Evolutionary conservation across 2,113 vertebrate species (phyloP).

Genomic region (Panthera uncia): DNA sequence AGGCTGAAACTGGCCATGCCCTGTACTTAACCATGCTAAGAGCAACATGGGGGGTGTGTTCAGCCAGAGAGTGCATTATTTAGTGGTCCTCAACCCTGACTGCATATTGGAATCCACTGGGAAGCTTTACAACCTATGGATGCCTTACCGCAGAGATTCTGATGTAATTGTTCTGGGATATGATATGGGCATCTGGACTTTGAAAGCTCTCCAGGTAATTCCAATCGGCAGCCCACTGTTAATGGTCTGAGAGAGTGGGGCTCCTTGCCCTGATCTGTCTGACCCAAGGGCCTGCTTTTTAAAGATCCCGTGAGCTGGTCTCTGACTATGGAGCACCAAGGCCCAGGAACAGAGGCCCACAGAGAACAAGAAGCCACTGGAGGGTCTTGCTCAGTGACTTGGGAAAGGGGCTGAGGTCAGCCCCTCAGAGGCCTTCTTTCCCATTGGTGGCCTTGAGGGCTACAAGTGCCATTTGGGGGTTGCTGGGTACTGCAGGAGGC

Average conservation of each 20-base stretch:
- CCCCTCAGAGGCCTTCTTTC: not conserved
- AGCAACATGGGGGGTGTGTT: not conserved
- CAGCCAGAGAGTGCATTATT: not conserved
- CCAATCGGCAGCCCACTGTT: not conserved
- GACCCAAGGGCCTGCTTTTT: not conserved
- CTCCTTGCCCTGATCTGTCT: not conserved
- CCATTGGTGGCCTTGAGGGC: not conserved
- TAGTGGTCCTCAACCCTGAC: not conserved
- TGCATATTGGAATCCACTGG: not conserved
- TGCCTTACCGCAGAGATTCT: not conserved
- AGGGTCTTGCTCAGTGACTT: not conserved
- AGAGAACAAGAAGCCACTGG: not conserved
- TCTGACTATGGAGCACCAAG: too few relatives aligned
- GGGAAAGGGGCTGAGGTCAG: not conserved
- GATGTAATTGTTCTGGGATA: not conserved
- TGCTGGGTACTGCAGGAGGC: not conserved
- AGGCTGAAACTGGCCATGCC: not conserved
- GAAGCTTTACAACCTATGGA: not conserved
- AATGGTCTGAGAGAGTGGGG: not conserved
- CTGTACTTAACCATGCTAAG: not conserved
- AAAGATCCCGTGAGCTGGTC: not conserved
- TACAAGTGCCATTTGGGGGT: not conserved
- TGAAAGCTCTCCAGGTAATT: not conserved
- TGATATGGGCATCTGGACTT: not conserved
- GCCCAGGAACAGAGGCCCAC: not conserved